phyloP scores from a whole-genome alignment of 2,113 vertebrate genomes.

The Neofelis nebulosa region DNA sequence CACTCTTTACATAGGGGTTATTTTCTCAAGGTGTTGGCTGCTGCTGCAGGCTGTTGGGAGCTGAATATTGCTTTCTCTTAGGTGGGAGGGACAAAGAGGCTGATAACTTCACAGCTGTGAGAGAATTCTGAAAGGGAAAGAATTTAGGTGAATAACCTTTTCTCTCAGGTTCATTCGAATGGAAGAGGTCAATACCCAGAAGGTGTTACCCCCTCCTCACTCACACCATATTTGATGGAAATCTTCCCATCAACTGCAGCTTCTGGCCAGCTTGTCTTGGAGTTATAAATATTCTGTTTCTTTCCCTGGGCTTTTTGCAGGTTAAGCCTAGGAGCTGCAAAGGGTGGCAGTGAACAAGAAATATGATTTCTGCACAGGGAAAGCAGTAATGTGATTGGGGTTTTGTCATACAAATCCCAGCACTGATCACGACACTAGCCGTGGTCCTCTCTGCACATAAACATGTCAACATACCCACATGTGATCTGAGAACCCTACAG shows the following conservation, averaged over 20 bases:
- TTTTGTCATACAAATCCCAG: background rate
- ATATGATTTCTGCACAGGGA: background rate
- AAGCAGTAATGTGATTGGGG: background rate
- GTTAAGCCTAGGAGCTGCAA: background rate
- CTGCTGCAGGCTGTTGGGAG: background rate
- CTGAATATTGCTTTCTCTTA: background rate
- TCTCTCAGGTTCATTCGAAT: background rate
- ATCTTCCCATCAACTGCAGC: background rate
- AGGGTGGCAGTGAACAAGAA: background rate
- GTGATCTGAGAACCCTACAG: background rate
- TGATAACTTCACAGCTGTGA: background rate
- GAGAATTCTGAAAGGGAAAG: background rate
- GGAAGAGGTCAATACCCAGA: background rate
- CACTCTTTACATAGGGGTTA: background rate
- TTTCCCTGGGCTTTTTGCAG: background rate
- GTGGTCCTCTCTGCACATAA: background rate
- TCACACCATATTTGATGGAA: background rate
- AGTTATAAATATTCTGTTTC: background rate
- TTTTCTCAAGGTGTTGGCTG: slow-evolving; percentile 16
- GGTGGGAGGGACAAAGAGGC: background rate
- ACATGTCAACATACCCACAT: background rate
- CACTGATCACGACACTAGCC: background rate
- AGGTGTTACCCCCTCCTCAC: background rate
- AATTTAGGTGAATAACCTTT: background rate
- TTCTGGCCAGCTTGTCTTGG: background rate